Conservation (phyloP, 2,797 vertebrate species). For the Helostoma temminkii region DNA sequence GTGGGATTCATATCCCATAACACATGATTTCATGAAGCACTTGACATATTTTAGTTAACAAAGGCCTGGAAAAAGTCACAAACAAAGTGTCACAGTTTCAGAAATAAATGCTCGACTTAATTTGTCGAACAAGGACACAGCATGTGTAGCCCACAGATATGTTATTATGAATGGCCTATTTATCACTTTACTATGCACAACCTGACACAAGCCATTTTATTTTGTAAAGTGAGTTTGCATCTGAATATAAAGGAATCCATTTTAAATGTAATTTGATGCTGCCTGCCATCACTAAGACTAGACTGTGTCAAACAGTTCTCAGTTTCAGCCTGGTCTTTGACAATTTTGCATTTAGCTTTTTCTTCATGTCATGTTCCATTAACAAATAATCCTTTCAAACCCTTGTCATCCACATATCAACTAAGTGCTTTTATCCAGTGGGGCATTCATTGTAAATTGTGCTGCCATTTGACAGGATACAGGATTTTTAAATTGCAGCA, state of each 20-base stretch:
- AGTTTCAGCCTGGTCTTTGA: conserved; percentile 53
- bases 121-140: conserved; percentile 28
- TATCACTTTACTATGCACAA: conserved; percentile 25
- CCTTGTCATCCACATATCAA: conserved; percentile 54
- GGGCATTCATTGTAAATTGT: conserved; percentile 41
- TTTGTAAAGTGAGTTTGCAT: conserved; percentile 29
- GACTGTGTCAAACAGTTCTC: conserved; percentile 28
- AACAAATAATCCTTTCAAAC: conserved; percentile 51
- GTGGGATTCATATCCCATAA: conserved; percentile 24
- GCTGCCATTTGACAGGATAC: conserved; percentile 44
- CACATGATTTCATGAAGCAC: conserved; percentile 16
- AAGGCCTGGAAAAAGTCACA: conserved; percentile 25
- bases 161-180: conserved; percentile 30
- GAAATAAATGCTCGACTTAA: conserved; percentile 22
- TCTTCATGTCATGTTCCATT: conserved; percentile 43
- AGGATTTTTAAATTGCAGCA: conserved; percentile 36
- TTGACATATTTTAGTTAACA: conserved; percentile 29
- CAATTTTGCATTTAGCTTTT: conserved; percentile 30
- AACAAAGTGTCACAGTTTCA: conserved; percentile 13
- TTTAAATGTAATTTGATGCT: conserved; percentile 18
- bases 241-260: conserved; percentile 28
- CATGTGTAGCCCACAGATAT: conserved; percentile 26
- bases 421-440: conserved; percentile 40
- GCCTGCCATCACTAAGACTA: conserved; percentile 13
- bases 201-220: conserved; percentile 27